Percentiles rank a stretch among this genome's conserved stretches.
These are phyloP conservation scores for Drosophila meridiana DNA, from an alignment of 2,888 invertebrate species.

Conservation along the genomic window DNA sequence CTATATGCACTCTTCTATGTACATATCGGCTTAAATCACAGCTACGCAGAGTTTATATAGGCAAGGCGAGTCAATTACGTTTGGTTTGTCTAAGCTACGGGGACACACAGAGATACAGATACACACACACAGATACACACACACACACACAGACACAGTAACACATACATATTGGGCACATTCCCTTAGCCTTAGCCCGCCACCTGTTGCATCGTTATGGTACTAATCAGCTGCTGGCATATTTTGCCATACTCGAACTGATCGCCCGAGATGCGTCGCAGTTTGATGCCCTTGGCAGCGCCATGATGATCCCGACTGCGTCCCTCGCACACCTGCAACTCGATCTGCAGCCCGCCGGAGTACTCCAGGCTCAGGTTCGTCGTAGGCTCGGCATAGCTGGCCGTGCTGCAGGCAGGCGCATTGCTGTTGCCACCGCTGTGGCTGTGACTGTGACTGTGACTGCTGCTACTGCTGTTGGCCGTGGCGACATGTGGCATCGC, in stretches of 20 bases:
- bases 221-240: slow-evolving; percentile 94
- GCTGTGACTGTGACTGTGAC: neutral
- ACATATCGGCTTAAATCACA: slow-evolving; percentile 71
- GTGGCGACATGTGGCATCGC: slow-evolving; percentile 43
- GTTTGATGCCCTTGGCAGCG: slow-evolving; percentile 92
- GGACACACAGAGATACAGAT: slow-evolving; percentile 22
- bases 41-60: slow-evolving; percentile 72
- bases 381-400: slow-evolving; percentile 75
- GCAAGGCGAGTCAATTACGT: slow-evolving; percentile 67
- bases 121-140: slow-evolving; percentile 14
- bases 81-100: slow-evolving; percentile 34
- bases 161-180: neutral
- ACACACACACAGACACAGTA: slow-evolving; percentile 12
- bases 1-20: slow-evolving; percentile 31
- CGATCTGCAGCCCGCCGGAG: slow-evolving; percentile 94
- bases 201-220: slow-evolving; percentile 89
- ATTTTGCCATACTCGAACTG: slow-evolving; percentile 94
- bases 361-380: slow-evolving; percentile 89
- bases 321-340: slow-evolving; percentile 91
- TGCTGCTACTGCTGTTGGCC: slow-evolving; percentile 17
- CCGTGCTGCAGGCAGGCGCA: slow-evolving; percentile 2
- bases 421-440: slow-evolving; percentile 9
- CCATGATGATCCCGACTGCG: slow-evolving; percentile 86
- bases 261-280: slow-evolving; percentile 95
- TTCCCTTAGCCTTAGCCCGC: slow-evolving; percentile 59